phyloP scores from a whole-genome alignment of 2,888 invertebrate species.

The Drosophila acutilabella region DNA sequence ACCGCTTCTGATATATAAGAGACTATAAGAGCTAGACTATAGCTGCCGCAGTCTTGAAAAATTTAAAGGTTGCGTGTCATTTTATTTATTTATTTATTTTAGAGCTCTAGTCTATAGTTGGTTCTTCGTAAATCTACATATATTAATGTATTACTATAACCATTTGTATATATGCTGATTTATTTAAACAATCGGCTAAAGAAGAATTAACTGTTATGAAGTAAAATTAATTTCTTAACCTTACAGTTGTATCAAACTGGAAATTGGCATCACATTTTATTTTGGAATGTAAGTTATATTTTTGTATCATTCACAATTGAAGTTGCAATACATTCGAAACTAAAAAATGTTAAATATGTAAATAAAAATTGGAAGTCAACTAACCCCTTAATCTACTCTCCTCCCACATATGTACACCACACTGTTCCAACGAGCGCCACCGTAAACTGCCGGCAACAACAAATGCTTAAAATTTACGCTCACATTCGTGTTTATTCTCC shows the following conservation, averaged over 20 bases:
- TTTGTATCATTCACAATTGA: slow-evolving; percentile 42
- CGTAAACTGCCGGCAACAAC: slow-evolving; percentile 48
- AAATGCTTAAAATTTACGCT: slow-evolving; percentile 57
- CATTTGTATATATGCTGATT: too few relatives aligned
- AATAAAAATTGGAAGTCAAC: slow-evolving; percentile 56
- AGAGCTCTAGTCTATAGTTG: too few relatives aligned
- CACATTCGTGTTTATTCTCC: slow-evolving; percentile 39
- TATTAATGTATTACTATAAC: too few relatives aligned
- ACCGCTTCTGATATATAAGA: too few relatives aligned
- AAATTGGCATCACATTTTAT: slow-evolving; percentile 14
- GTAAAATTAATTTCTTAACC: not conserved
- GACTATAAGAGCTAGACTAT: too few relatives aligned
- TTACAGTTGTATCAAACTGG: not conserved
- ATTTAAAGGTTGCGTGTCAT: too few relatives aligned
- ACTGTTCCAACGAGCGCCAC: not conserved
- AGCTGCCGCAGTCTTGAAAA: too few relatives aligned
- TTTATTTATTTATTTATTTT: too few relatives aligned
- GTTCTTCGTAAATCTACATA: too few relatives aligned
- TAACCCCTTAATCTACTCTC: slow-evolving; percentile 11
- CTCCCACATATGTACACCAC: not conserved
- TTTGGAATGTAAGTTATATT: slow-evolving; percentile 48
- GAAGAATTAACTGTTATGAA: too few relatives aligned
- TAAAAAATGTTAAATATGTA: slow-evolving; percentile 57
- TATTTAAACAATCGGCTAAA: too few relatives aligned
- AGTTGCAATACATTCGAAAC: slow-evolving; percentile 54